A percentile compares a stretch with the other conserved stretches of the same genome.
phyloP scores from a whole-genome alignment of 2,113 vertebrate species.

The Paratilapia polleni region DNA sequence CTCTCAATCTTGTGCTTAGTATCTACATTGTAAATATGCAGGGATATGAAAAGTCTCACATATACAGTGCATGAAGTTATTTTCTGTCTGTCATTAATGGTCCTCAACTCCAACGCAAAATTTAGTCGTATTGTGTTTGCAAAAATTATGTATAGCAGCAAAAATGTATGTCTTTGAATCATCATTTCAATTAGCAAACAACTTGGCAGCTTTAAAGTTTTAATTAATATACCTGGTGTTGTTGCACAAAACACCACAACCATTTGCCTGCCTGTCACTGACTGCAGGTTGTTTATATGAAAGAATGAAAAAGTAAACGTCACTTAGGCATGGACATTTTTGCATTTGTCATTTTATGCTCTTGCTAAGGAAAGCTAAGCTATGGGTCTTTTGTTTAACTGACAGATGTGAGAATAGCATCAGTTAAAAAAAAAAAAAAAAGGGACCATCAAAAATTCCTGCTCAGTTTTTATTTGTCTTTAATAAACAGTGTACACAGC shows the following conservation, averaged over 20 bases:
- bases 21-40: background rate
- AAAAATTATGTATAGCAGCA: background rate
- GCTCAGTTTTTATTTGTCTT: background rate
- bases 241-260: background rate
- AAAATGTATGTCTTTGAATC: background rate
- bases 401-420: background rate
- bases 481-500: background rate
- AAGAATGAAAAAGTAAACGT: background rate
- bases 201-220: background rate
- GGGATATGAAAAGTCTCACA: background rate
- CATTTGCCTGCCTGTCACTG: background rate
- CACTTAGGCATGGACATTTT: too few relatives aligned
- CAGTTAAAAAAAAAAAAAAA: background rate
- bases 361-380: background rate
- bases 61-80: background rate
- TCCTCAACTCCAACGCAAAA: background rate
- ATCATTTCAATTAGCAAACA: background rate
- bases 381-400: background rate
- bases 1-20: constrained; percentile 29
- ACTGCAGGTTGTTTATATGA: background rate
- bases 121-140: background rate
- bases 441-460: background rate
- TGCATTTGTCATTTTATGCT: background rate
- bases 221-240: background rate
- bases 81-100: background rate